Percentiles rank a stretch among this genome's conserved stretches.
Evolutionary conservation across 1,140 invertebrate species (phyloP).

Genomic region (Tetramorium parvispinum): DNA sequence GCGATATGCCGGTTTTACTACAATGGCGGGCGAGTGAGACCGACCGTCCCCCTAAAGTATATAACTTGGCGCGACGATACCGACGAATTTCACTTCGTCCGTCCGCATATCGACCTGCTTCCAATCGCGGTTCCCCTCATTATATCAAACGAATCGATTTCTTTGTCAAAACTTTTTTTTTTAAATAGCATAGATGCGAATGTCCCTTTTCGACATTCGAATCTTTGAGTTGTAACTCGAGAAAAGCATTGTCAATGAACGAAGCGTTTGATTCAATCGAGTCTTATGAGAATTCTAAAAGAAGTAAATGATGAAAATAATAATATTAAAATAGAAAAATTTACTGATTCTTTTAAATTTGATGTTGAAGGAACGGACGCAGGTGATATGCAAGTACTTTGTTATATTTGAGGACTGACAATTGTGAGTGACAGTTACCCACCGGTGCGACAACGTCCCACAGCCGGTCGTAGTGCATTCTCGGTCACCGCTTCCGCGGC

Average conservation of each 20-base stretch:
- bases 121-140: not conserved
- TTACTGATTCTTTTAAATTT: not conserved
- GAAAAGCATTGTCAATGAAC: not conserved
- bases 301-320: not conserved
- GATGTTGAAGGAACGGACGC: not conserved
- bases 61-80: conserved; percentile 13
- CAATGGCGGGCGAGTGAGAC: conserved; percentile 8
- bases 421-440: conserved; percentile 41
- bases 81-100: conserved; percentile 9
- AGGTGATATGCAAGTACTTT: conserved; percentile 27
- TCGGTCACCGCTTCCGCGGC: conserved; percentile 60
- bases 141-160: not conserved
- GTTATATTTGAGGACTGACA: conserved; percentile 28
- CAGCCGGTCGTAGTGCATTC: conserved; percentile 68
- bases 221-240: not conserved
- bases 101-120: conserved; percentile 18
- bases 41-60: conserved; percentile 8
- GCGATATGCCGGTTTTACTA: conserved; percentile 36
- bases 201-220: not conserved
- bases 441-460: conserved; percentile 17
- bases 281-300: not conserved
- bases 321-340: not conserved
- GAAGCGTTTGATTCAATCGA: not conserved
- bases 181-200: not conserved
- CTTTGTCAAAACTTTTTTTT: not conserved